Evolutionary conservation across 2,888 invertebrate genomes (phyloP), one percentile per base, ranked within the genome.

Genomic region (Nomada lathburiana): DNA sequence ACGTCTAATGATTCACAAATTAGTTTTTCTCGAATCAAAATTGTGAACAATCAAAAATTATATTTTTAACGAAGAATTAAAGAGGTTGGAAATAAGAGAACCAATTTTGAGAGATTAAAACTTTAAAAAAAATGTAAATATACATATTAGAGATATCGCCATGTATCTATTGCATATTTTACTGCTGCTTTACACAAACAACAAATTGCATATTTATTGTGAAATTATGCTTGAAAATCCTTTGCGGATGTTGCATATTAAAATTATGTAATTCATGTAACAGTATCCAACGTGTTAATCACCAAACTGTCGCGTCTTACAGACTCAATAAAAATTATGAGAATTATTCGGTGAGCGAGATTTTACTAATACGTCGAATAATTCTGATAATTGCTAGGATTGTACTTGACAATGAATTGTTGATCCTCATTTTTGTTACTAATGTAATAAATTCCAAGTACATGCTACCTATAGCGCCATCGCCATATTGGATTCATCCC

Each of bases 151-250:
- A 76, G 47, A 59, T 44, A 47, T 53, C 2, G 9, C 13, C 60
- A 53, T 64, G 2, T 20, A 60, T 55, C 7, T 5, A 59, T 52
- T 42, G 11, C 57, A 47, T 57, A 59, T 36, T 81, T 64, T 63
- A 42, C 42, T 80, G 80, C 65, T 70, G 81, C 64, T 80, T 55
- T 26, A 55, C 7, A 52, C 73, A 80, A 70, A 70, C 69, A 81
- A 81, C 80, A 70, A 74, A 65, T 80, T 81, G 53, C 69, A 69
- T 57, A 53, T 53, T 42, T 68, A 29, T 52, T 36, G 53, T 44
- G 29, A 59, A 11, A 44, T 9, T 73, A n/a, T 29, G 47, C 26
- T 73, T 70, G 10, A 63, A 47, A 53, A 73, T 55, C n/a, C 20
- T 63, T 36, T 18, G 53, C 55, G 16, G 60, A 60, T 18, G 44